Evolutionary conservation across 2,113 vertebrate genomes (phyloP).

Genomic region (Pelodiscus sinensis): DNA sequence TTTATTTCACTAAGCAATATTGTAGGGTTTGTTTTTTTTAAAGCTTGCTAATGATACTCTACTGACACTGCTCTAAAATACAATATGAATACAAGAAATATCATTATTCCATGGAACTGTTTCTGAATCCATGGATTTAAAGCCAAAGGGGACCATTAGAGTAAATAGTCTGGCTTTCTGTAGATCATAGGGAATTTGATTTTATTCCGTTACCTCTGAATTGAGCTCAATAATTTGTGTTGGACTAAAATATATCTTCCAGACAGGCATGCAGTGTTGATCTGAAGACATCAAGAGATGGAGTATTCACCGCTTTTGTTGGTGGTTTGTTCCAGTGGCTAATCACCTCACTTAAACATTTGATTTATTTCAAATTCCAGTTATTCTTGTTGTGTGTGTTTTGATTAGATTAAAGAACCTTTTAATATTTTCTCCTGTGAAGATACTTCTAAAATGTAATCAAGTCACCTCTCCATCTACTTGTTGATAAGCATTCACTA

Average conservation of each 20-base stretch:
- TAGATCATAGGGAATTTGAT: neutral
- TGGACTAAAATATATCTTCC: neutral
- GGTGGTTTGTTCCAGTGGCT: neutral
- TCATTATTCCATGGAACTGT: neutral
- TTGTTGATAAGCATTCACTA: no score
- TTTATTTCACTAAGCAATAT: neutral
- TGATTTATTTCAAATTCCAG: neutral
- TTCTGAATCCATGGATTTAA: neutral
- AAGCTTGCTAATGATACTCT: neutral
- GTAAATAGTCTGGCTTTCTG: neutral
- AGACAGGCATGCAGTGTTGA: neutral
- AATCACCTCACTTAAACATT: neutral
- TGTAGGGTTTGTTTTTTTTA: neutral
- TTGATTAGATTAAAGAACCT: neutral
- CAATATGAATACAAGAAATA: neutral
- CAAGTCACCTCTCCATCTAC: neutral
- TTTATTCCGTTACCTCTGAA: neutral
- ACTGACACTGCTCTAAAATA: neutral
- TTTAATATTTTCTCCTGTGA: slow-evolving; percentile 18
- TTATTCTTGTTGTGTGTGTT: neutral
- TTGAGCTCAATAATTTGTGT: neutral
- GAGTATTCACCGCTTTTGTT: neutral
- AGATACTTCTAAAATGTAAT: neutral
- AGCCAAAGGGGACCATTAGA: neutral
- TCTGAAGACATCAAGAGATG: neutral